A percentile compares a stretch with the other conserved stretches of the same genome.
Conservation (phyloP, 2,797 vertebrate species). For the Poecilia velifera region DNA sequence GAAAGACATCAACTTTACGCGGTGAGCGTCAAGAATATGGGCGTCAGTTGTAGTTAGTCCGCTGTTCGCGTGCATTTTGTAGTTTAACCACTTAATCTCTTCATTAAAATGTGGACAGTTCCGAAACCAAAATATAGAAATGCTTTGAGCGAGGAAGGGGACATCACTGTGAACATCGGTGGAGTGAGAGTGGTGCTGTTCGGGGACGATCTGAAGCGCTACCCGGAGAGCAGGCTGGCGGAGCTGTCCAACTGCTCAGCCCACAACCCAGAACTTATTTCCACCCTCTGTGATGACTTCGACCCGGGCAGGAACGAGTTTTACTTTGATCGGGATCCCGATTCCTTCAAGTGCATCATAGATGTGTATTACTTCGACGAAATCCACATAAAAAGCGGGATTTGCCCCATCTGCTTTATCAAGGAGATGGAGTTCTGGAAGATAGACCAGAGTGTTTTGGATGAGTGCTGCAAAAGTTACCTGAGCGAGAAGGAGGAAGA, state of each 20-base stretch:
- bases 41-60: constrained; percentile 1
- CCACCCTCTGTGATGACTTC: constrained; percentile 94
- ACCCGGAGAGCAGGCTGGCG: constrained; percentile 92
- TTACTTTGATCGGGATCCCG: constrained; percentile 97
- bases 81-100: not conserved
- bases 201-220: constrained; percentile 87
- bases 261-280: constrained; percentile 85
- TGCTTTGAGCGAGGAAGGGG: constrained; percentile 77
- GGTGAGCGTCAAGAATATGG: constrained; percentile 18
- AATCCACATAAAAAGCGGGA: constrained; percentile 95
- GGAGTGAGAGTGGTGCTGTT: constrained; percentile 91
- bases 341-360: constrained; percentile 94
- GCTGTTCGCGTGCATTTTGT: not conserved
- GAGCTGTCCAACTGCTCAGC: constrained; percentile 87
- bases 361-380: constrained; percentile 95
- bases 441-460: constrained; percentile 90
- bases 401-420: constrained; percentile 96
- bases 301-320: constrained; percentile 91
- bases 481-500: constrained; percentile 93
- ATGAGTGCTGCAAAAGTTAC: constrained; percentile 94
- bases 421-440: constrained; percentile 99
- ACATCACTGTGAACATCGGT: constrained; percentile 93
- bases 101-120: constrained; percentile 80
- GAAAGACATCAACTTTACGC: constrained; percentile 44
- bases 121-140: constrained; percentile 83